phyloP scores from a whole-genome alignment of 2,113 vertebrate genomes.

The Parus major region DNA sequence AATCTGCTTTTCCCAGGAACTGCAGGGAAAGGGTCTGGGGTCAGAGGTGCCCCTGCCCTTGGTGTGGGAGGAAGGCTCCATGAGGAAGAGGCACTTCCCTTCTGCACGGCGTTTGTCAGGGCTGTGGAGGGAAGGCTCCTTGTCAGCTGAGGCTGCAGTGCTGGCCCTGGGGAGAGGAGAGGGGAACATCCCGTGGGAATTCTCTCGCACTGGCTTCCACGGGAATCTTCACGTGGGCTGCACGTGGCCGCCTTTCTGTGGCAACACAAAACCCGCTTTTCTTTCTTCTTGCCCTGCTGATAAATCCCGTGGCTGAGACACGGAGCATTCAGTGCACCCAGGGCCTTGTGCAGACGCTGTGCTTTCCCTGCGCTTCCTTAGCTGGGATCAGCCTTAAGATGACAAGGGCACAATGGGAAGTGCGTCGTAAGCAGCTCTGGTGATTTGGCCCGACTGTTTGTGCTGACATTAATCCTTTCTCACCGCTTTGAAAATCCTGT shows the following conservation, averaged over 20 bases:
- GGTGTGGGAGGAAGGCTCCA: not conserved
- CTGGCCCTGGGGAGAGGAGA: not conserved
- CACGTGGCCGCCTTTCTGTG: not conserved
- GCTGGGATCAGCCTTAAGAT: not conserved
- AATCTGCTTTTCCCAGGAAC: not conserved
- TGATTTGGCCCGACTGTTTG: not conserved
- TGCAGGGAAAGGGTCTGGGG: not conserved
- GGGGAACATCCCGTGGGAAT: accelerated
- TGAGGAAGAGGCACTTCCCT: not conserved
- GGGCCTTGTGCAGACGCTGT: accelerated
- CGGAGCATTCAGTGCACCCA: accelerated
- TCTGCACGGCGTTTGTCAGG: accelerated
- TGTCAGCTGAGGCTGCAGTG: accelerated
- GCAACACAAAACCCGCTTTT: not conserved
- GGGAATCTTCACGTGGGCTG: accelerated
- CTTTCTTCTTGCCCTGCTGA: not conserved
- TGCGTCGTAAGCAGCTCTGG: constrained; percentile 6
- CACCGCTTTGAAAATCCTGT: not conserved
- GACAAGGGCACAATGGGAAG: constrained; percentile 30
- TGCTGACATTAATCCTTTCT: constrained; percentile 44
- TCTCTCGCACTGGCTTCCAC: accelerated
- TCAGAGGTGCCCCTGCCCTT: accelerated
- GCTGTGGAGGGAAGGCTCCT: accelerated
- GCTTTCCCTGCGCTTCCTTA: not conserved
- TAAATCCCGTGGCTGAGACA: not conserved